Percentiles rank a stretch among this genome's conserved stretches.
phyloP scores from a whole-genome alignment of 2,888 invertebrate species.

The Leptinotarsa tumamoca region DNA sequence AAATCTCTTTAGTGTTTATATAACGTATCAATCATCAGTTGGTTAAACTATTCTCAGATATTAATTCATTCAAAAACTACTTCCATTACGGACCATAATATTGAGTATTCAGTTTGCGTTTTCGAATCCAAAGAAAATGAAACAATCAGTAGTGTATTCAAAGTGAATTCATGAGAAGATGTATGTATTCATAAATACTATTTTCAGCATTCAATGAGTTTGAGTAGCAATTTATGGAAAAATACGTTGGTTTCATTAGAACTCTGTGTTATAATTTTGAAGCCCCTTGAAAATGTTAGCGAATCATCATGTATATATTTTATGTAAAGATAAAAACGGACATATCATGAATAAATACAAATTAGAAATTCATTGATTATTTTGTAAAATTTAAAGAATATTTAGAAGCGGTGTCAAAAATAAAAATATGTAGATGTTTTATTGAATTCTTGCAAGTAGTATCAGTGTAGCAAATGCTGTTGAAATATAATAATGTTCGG shows the following conservation, averaged over 20 bases:
- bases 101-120: slow-evolving; percentile 1
- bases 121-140: not conserved
- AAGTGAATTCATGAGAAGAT: not conserved
- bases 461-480: slow-evolving; percentile 17
- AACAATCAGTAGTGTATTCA: slow-evolving; percentile 9
- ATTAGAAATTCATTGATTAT: slow-evolving; percentile 35
- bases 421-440: slow-evolving; percentile 39
- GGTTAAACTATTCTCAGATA: not conserved
- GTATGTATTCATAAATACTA: not conserved
- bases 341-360: slow-evolving; percentile 60
- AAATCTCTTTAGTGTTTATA: not conserved
- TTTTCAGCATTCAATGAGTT: not conserved
- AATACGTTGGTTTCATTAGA: not conserved
- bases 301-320: slow-evolving; percentile 45
- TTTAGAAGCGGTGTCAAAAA: slow-evolving; percentile 45
- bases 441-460: slow-evolving; percentile 37
- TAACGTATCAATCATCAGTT: not conserved
- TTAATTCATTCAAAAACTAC: not conserved
- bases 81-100: slow-evolving; percentile 12
- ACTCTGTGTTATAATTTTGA: not conserved
- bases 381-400: slow-evolving; percentile 43
- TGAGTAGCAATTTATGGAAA: not conserved
- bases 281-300: slow-evolving; percentile 1
- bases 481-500: slow-evolving; percentile 10
- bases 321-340: slow-evolving; percentile 59